Conservation (phyloP, 2,888 invertebrate genomes). For the Lithophane leautieri region DNA sequence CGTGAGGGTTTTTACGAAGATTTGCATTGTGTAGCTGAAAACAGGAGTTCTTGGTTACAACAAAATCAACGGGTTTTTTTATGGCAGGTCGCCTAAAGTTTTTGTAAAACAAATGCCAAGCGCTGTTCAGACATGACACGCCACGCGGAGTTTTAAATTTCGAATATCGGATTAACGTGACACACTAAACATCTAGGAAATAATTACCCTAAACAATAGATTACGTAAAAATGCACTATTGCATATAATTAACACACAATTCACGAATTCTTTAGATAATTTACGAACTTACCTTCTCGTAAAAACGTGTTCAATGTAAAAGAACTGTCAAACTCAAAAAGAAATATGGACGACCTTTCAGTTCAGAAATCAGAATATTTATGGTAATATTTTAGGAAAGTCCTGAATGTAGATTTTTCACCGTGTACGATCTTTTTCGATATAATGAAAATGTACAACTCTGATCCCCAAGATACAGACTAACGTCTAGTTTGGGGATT, state of each 20-base stretch:
- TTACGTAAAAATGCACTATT: conserved; percentile 5
- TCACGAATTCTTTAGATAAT: conserved; percentile 11
- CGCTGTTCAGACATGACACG: conserved; percentile 73
- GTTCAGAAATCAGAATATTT: conserved; percentile 47
- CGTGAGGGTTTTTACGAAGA: conserved; percentile 98
- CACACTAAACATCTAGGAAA: conserved; percentile 7
- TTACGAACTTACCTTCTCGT: conserved; percentile 77
- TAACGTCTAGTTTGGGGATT: too few relatives aligned
- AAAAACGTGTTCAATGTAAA: conserved; percentile 82
- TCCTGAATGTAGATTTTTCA: too few relatives aligned
- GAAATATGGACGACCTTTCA: conserved; percentile 68
- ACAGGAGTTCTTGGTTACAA: conserved; percentile 59
- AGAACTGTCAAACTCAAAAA: conserved; percentile 74
- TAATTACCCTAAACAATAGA: neutral
- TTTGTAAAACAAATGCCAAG: conserved; percentile 76
- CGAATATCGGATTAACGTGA: conserved; percentile 64
- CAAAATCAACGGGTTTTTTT: conserved; percentile 64
- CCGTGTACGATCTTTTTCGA: too few relatives aligned
- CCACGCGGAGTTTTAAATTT: conserved; percentile 84
- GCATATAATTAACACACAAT: conserved; percentile 2
- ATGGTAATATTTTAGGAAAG: neutral
- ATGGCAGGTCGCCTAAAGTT: conserved; percentile 55
- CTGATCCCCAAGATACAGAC: too few relatives aligned
- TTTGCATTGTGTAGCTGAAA: conserved; percentile 94
- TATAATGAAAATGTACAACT: too few relatives aligned